Conservation (phyloP, 1,140 invertebrate species). For the Eciton burchellii region DNA sequence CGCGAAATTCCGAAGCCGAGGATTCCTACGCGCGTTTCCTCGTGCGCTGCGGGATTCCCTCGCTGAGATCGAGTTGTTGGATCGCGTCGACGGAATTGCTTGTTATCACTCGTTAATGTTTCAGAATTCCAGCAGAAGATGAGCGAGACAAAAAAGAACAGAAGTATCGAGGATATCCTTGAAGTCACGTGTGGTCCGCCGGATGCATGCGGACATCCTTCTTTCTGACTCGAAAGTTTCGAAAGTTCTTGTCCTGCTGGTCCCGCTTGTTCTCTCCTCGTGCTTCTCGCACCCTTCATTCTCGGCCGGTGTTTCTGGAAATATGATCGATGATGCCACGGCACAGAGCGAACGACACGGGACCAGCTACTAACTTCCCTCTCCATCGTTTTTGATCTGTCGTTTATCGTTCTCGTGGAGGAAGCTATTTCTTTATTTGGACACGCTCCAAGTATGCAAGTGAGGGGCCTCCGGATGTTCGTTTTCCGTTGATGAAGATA, state of each 20-base stretch:
- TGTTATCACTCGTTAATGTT: not conserved
- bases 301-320: slow-evolving; percentile 26
- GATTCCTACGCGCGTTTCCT: too few species aligned
- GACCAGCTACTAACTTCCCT: slow-evolving; percentile 49
- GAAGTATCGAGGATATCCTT: slow-evolving; percentile 26
- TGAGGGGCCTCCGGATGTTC: not conserved
- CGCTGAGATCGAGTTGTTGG: too few species aligned
- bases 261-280: slow-evolving; percentile 43
- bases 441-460: not conserved
- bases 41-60: too few species aligned
- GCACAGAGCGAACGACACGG: slow-evolving; percentile 58
- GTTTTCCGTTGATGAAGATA: not conserved
- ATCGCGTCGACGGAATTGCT: not conserved
- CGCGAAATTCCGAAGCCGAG: too few species aligned
- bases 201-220: slow-evolving; percentile 11
- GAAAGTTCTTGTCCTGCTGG: slow-evolving; percentile 13
- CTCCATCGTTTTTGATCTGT: slow-evolving; percentile 52
- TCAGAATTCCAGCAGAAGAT: not conserved
- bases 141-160: not conserved
- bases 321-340: slow-evolving; percentile 68
- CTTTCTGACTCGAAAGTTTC: slow-evolving; percentile 56
- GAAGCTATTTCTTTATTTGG: slow-evolving; percentile 23
- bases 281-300: slow-evolving; percentile 48
- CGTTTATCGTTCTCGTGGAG: slow-evolving; percentile 47
- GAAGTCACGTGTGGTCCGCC: slow-evolving; percentile 53